phyloP scores from a whole-genome alignment of 2,888 invertebrate genomes.

The Clanis bilineata region DNA sequence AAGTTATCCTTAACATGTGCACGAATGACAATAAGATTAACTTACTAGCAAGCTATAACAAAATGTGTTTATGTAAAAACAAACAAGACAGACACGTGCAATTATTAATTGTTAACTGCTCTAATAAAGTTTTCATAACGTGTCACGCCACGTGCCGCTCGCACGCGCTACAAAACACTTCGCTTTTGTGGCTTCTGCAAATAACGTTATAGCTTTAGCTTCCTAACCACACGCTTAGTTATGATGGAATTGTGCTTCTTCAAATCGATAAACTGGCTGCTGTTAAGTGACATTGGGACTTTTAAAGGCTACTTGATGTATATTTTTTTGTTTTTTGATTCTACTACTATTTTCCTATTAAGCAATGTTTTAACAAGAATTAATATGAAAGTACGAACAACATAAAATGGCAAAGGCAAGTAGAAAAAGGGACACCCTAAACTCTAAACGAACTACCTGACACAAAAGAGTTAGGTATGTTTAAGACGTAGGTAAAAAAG shows the following conservation, averaged over 20 bases:
- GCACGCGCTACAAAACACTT: constrained; percentile 39
- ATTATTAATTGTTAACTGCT: constrained; percentile 29
- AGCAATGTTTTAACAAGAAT: too few species aligned
- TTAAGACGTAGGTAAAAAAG: not conserved
- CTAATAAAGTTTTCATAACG: constrained; percentile 17
- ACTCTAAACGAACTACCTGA: too few species aligned
- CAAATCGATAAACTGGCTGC: constrained; percentile 36
- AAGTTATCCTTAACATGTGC: too few species aligned
- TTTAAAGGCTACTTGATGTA: not conserved
- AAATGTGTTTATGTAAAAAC: not conserved
- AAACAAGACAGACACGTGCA: constrained; percentile 17
- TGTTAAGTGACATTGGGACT: not conserved
- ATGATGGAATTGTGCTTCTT: constrained; percentile 42
- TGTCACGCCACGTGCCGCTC: constrained; percentile 39
- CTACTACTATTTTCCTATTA: not conserved
- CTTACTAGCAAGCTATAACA: not conserved
- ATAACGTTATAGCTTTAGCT: constrained; percentile 62
- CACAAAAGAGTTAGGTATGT: too few species aligned
- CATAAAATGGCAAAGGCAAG: too few species aligned
- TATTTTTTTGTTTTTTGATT: not conserved
- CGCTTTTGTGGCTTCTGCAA: constrained; percentile 67
- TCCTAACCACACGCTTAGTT: constrained; percentile 42
- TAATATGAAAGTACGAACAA: too few species aligned
- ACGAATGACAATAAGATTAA: too few species aligned
- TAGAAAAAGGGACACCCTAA: too few species aligned